These are phyloP conservation scores for Laothoe populi DNA, from an alignment of 2,888 invertebrate genomes.

Conservation along the genomic window DNA sequence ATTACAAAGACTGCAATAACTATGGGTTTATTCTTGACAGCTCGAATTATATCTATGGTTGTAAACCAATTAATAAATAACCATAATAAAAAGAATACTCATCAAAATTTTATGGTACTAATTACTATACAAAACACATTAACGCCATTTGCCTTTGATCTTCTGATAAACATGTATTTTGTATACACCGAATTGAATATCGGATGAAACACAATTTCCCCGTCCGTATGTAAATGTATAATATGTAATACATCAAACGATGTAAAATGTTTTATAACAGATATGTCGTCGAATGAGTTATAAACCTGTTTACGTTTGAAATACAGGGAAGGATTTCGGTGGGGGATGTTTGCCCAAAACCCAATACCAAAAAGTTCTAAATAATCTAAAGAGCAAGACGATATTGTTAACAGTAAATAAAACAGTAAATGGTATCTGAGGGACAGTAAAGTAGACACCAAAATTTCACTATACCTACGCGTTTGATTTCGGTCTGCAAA, in stretches of 20 bases:
- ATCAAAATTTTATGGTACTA: neutral
- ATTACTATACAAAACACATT: constrained; percentile 4
- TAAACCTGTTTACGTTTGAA: constrained; percentile 44
- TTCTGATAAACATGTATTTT: neutral
- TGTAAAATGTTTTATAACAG: constrained; percentile 44
- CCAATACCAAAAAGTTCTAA: no score
- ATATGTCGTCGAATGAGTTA: constrained; percentile 41
- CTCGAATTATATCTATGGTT: no score
- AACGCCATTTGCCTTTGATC: constrained; percentile 15
- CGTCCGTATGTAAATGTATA: constrained; percentile 23
- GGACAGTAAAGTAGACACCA: no score
- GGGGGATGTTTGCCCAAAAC: neutral
- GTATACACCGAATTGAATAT: neutral
- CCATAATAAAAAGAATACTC: no score
- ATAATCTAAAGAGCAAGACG: no score
- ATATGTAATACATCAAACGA: constrained; percentile 32
- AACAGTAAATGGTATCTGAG: no score
- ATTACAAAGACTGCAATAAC: no score
- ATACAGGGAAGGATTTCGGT: constrained; percentile 30
- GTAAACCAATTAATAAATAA: no score
- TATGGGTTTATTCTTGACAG: no score
- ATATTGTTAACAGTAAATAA: no score
- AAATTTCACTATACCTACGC: no score
- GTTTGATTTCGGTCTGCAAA: no score
- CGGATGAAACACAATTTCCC: constrained; percentile 13